Percentiles rank a stretch among this genome's conserved stretches.
These are phyloP conservation scores for Sarcoramphus papa DNA, from an alignment of 2,797 vertebrate genomes.

Conservation along the genomic window DNA sequence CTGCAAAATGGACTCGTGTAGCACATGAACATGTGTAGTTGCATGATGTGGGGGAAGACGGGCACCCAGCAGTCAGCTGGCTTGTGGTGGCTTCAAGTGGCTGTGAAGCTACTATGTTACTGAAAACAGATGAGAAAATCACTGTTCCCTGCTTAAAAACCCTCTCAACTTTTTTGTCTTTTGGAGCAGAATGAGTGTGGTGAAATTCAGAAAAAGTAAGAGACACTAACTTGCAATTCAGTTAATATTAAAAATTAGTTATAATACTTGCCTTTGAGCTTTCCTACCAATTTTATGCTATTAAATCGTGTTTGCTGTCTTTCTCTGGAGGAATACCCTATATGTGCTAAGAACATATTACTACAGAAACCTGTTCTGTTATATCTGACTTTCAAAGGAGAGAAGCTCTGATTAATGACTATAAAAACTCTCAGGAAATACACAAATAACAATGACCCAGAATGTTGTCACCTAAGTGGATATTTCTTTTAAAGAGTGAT, in stretches of 20 bases:
- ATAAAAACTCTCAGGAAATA: not conserved
- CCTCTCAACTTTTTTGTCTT: not conserved
- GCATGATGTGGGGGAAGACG: not conserved
- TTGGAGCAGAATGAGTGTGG: not conserved
- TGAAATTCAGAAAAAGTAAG: not conserved
- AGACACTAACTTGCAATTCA: not conserved
- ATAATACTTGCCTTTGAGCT: not conserved
- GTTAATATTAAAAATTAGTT: not conserved
- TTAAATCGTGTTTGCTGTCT: not conserved
- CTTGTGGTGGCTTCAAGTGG: not conserved
- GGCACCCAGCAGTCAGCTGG: not conserved
- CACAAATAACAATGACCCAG: not conserved
- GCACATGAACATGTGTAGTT: fast-evolving
- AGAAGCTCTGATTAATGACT: not conserved
- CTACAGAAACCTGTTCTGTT: not conserved
- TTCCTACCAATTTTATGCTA: not conserved
- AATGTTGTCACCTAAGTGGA: not conserved
- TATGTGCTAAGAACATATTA: not conserved
- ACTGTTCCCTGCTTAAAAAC: not conserved
- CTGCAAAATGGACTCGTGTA: not conserved
- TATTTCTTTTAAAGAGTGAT: not conserved
- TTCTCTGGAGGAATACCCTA: not conserved
- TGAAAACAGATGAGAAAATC: not conserved
- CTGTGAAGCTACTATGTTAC: not conserved
- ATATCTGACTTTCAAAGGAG: not conserved